Evolutionary conservation across 2,888 invertebrate genomes (phyloP), one percentile per base, ranked within the genome.

Genomic region (Phanerotoma sp.): DNA sequence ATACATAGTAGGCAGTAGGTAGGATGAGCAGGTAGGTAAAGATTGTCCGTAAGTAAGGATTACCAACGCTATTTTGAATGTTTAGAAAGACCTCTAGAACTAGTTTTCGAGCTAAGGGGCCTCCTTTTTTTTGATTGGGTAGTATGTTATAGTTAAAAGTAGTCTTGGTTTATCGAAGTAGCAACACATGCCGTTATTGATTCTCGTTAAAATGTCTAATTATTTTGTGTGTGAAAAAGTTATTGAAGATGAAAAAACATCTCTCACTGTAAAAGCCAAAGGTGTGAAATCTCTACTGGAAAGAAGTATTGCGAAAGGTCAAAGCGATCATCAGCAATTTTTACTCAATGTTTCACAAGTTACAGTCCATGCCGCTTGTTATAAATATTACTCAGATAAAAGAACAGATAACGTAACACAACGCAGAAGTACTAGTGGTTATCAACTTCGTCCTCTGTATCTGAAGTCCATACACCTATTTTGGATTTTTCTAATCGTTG

Each of bases 221-320:
- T 40, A 38, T 46, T 52, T 52, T 46, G 46, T 46, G 18, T 40
- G 40, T 30, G 41, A 52, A 28, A 46, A 46, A 28, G 32, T 46
- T 38, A 40, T 52, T 35, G 46, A 40, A 11, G 41, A 33, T 21
- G 28, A 21, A 42, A 13, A 38, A 25, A 40, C 30, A 30, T n/a
- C n/a, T n/a, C n/a, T n/a, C n/a, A 52, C 38, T 33, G 52, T 52
- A 38, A 38, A 52, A 35, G 46, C 28, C 25, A 52, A 18, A 46
- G 47, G 53, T 28, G 10, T 53, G 15, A 22, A 53, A n/a, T 38
- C 30, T 46, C 41, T 47, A 25, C 35, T 53, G 30, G 21, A 22
- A 28, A 20, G 46, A 33, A 33, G 33, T 20, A 30, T 53, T 16
- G 15, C 38, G 21, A 46, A 47, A 40, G 16, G n/a, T 35, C 25